A percentile compares a stretch with the other conserved stretches of the same genome.
Evolutionary conservation across 2,888 invertebrate genomes (phyloP).

Genomic region (Drosophila koepferae): DNA sequence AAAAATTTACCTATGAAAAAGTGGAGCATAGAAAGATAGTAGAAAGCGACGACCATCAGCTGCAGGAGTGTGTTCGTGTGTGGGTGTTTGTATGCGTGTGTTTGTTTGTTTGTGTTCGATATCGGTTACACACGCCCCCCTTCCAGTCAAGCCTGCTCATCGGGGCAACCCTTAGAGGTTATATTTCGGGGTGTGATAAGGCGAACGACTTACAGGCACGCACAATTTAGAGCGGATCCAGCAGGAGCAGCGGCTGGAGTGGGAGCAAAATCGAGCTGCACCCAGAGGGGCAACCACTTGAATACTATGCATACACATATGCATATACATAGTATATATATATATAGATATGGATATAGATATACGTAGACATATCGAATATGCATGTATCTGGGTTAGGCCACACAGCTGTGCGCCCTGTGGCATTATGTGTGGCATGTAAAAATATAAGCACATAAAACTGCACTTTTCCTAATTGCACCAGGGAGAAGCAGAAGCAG

Average conservation of each 20-base stretch:
- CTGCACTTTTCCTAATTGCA: constrained; percentile 80
- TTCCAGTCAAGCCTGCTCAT: constrained; percentile 17
- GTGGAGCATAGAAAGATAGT: constrained; percentile 9
- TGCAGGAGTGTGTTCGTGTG: constrained; percentile 20
- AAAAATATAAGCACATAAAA: constrained; percentile 80
- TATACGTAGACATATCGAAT: constrained; percentile 19
- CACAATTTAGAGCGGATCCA: constrained; percentile 75
- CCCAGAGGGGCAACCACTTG: constrained; percentile 55
- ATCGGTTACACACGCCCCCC: constrained; percentile 55
- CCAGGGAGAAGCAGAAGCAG: constrained; percentile 8
- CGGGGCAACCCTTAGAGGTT: constrained; percentile 67
- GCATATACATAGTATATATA: constrained; percentile 27
- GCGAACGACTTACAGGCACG: constrained; percentile 79
- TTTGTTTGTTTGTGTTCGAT: constrained; percentile 34
- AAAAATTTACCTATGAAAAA: constrained; percentile 45
- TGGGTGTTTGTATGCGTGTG: constrained; percentile 9
- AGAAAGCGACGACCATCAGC: constrained; percentile 13
- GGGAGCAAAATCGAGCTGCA: constrained; percentile 56
- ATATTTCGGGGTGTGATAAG: constrained; percentile 62
- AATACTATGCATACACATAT: constrained; percentile 31
- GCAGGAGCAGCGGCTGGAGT: constrained; percentile 15
- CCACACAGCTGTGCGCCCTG: constrained; percentile 69
- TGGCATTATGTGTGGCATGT: constrained; percentile 52
- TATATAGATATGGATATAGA: constrained; percentile 18
- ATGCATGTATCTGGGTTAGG: constrained; percentile 70